Percentiles rank a stretch among this genome's conserved stretches.
These are phyloP conservation scores for Philantomba maxwellii DNA, from an alignment of 2,113 vertebrate species.

Conservation along the genomic window DNA sequence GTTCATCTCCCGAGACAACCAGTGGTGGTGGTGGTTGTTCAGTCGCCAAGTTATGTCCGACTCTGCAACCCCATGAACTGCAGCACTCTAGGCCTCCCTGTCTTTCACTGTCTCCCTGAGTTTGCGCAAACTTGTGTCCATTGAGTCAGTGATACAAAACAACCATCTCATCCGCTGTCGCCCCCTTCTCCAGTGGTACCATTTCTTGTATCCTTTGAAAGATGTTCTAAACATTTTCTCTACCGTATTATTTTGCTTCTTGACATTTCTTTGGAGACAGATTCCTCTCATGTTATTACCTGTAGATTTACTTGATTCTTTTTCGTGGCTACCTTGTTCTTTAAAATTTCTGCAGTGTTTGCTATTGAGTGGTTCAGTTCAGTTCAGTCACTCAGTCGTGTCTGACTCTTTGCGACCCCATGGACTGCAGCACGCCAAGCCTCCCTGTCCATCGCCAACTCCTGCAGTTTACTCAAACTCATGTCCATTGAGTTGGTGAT, in stretches of 20 bases:
- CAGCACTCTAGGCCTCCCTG: background rate
- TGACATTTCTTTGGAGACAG: background rate
- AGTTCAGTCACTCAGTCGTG: background rate
- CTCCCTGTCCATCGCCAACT: no score
- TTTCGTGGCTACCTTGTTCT: background rate
- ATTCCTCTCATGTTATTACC: background rate
- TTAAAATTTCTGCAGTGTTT: background rate
- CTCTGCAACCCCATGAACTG: background rate
- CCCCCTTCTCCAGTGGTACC: background rate
- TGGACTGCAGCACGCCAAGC: no score
- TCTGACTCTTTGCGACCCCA: background rate
- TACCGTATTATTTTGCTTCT: background rate
- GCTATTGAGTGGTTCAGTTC: background rate
- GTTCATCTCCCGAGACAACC: background rate
- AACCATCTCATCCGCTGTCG: rapidly evolving
- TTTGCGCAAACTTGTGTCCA: background rate
- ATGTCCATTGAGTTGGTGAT: no score
- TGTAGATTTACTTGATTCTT: background rate
- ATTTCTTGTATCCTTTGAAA: background rate
- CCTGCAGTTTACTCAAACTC: no score
- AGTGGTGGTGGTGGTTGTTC: background rate
- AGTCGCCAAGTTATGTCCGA: background rate
- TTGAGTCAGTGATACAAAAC: background rate
- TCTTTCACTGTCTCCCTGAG: background rate
- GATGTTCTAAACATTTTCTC: background rate